A percentile compares a stretch with the other conserved stretches of the same genome.
Conservation (phyloP, 2,888 invertebrate species). For the Drosophila greeni region DNA sequence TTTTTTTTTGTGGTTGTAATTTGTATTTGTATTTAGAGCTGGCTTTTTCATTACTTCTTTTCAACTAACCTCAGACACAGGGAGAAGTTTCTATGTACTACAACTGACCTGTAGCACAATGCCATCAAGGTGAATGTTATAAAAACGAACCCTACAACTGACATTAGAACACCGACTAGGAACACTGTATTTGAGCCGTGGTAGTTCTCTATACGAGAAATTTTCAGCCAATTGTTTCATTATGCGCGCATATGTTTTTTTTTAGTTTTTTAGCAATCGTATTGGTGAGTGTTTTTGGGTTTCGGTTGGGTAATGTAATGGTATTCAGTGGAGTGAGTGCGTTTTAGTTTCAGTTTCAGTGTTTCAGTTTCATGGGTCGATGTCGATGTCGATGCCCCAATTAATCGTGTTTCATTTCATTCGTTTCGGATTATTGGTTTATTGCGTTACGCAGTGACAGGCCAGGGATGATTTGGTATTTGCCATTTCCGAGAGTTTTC, state of each 20-base stretch:
- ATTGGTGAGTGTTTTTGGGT: constrained; percentile 12
- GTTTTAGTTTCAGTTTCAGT: too few relatives aligned
- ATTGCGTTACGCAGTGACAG: constrained; percentile 53
- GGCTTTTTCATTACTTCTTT: constrained; percentile 84
- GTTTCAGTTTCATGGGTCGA: too few relatives aligned
- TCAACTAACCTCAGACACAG: constrained; percentile 99
- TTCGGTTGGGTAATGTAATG: background rate
- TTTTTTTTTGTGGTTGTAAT: constrained; percentile 47
- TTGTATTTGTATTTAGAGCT: constrained; percentile 72
- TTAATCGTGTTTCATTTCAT: constrained; percentile 10
- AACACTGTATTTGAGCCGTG: constrained; percentile 98
- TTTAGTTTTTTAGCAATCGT: constrained; percentile 13
- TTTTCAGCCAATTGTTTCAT: constrained; percentile 55
- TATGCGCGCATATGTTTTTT: constrained; percentile 37
- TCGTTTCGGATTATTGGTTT: constrained; percentile 23
- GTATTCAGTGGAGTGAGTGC: too few relatives aligned
- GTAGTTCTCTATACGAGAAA: constrained; percentile 89
- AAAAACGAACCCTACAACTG: constrained; percentile 99
- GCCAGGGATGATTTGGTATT: constrained; percentile 43
- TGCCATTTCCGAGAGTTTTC: constrained; percentile 49
- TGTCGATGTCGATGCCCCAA: constrained; percentile 11
- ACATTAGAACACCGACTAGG: constrained; percentile 98
- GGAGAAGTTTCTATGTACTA: constrained; percentile 99
- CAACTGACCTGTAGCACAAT: constrained; percentile 99
- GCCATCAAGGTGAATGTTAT: constrained; percentile 99